Conservation (phyloP, 2,797 vertebrate species). For the Toxotes lorentzi region DNA sequence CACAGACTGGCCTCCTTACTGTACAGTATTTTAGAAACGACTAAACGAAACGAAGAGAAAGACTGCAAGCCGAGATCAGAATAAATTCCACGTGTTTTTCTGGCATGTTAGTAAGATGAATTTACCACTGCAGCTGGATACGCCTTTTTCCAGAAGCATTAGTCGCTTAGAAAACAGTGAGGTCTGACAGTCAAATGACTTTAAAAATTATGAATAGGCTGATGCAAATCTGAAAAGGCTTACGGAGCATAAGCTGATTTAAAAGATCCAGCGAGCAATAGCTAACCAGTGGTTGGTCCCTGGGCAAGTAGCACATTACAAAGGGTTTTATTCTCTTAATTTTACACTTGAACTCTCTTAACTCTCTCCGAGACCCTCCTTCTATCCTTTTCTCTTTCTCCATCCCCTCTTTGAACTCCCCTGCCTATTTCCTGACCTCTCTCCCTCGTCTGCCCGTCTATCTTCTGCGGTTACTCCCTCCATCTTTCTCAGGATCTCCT, state of each 20-base stretch:
- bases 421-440: slow-evolving; percentile 68
- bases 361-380: slow-evolving; percentile 53
- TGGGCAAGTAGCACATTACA: slow-evolving; percentile 53
- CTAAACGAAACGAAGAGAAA: slow-evolving; percentile 1
- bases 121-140: not conserved
- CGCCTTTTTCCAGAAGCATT: slow-evolving; percentile 3
- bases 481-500: slow-evolving; percentile 60
- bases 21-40: slow-evolving; percentile 28
- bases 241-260: slow-evolving; percentile 38
- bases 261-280: slow-evolving; percentile 25
- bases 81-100: slow-evolving; percentile 24
- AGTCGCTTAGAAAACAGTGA: slow-evolving; percentile 20
- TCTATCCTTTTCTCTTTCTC: slow-evolving; percentile 38
- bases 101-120: not conserved
- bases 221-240: slow-evolving; percentile 34
- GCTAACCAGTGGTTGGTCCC: slow-evolving; percentile 43
- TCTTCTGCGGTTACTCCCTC: slow-evolving; percentile 59
- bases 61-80: slow-evolving; percentile 15
- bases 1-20: slow-evolving; percentile 35
- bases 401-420: slow-evolving; percentile 62
- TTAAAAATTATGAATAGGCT: slow-evolving; percentile 34
- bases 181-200: slow-evolving; percentile 28
- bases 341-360: slow-evolving; percentile 72
- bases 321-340: slow-evolving; percentile 64
- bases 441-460: slow-evolving; percentile 50